Evolutionary conservation across 2,113 vertebrate genomes (phyloP).

Genomic region (Cercocebus atys): DNA sequence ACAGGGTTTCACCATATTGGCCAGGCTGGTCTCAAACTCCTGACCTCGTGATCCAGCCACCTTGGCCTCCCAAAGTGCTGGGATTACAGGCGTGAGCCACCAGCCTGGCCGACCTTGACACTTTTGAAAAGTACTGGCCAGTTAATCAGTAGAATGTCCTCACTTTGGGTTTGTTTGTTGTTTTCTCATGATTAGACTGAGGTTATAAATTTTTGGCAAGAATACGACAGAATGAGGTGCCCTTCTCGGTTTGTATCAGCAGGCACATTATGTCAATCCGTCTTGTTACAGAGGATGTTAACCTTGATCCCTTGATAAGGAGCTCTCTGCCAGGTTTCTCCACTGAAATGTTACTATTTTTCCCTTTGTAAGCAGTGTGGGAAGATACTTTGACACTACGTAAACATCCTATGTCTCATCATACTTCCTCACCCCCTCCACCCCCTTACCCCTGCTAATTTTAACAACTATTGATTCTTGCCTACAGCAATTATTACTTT

Average conservation of each 20-base stretch:
- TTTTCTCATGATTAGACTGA: background rate
- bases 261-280: fast-evolving
- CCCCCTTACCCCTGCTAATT: background rate
- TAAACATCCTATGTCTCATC: background rate
- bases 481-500: background rate
- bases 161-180: background rate
- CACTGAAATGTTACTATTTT: background rate
- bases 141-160: background rate
- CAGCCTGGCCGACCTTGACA: background rate
- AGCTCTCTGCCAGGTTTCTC: background rate
- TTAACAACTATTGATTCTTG: background rate
- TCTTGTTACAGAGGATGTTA: background rate
- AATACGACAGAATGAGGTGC: fast-evolving
- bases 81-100: no score
- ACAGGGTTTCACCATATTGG: no score
- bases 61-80: no score
- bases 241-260: background rate
- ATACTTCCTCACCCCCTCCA: background rate
- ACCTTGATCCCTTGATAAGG: background rate
- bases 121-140: background rate
- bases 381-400: background rate
- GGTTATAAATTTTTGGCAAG: background rate
- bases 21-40: no score
- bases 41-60: no score
- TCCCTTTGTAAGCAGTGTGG: background rate